Base-by-base conservation (phyloP, 1,140 invertebrate genomes). In the Euura saliciscinereae region DNA sequence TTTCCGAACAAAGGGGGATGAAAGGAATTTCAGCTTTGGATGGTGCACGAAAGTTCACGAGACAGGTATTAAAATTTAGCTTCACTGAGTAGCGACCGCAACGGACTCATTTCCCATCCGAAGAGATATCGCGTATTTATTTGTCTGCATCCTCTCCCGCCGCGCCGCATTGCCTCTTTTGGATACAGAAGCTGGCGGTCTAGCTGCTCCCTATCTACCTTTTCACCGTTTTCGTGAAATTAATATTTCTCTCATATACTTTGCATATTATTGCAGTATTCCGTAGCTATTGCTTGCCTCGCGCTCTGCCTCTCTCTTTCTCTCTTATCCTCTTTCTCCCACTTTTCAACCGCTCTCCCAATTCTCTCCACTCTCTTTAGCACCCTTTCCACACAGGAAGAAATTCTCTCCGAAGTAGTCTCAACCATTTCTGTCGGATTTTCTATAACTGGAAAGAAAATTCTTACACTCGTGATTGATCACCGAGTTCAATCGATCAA, bases 241-340 rank as follows among this genome's bases (percentile, higher is more conserved):
- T 88, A 88, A 88, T 88, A 88, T 87, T 86, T 86, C 84, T 84
- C 85, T 87, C 84, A 85, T 87, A 85, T 86, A 87, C 84, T 87
- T 87, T 86, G 84, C 84, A 84, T 86, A 86, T 87, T 86, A 88
- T 88, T 85, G 84, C 85, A 86, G 85, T 86, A 87, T 85, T 83
- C 83, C 81, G 80, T 84, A 84, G 82, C 81, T 85, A 84, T 84
- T 83, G 83, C 85, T 67, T 77, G 77, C 73, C 78, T 73, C 73
- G 65, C 74, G 70, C 43, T 6, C 73, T 71, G 43, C 59, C 64
- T 69, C 65, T 46, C 66, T 65, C 6, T 71, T 59, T 42, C 51
- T 65, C 28, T 66, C n/a, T n/a, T 46, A 0, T 10, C 28, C 43
- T 65, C 11, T n/a, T 44, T 3, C 45, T 45, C n/a, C 46, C 46